Evolutionary conservation across 2,113 vertebrate species (phyloP).

Genomic region (Zosterops borbonicus): DNA sequence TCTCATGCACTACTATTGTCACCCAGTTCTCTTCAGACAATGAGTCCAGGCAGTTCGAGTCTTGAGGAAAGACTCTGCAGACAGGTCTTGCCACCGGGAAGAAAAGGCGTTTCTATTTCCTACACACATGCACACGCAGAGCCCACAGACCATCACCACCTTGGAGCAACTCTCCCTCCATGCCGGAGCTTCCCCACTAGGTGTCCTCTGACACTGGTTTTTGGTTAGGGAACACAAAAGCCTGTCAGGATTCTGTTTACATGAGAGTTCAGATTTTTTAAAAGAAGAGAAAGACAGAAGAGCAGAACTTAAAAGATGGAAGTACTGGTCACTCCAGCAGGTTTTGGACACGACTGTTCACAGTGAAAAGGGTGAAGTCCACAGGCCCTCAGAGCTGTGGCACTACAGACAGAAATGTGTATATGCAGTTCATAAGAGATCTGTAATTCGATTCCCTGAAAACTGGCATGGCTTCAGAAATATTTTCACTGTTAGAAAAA

Average conservation of each 20-base stretch:
- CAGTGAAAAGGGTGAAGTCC: not conserved
- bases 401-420: not conserved
- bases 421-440: not conserved
- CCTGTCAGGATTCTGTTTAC: not conserved
- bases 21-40: not conserved
- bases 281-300: not conserved
- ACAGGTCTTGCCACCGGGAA: not conserved
- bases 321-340: not conserved
- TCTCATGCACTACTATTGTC: not conserved
- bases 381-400: not conserved
- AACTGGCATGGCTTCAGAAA: not conserved
- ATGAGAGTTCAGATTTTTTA: rapidly evolving
- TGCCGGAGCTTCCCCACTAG: not conserved
- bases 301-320: not conserved
- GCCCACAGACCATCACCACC: not conserved
- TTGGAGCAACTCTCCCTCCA: not conserved
- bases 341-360: not conserved
- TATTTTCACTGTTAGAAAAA: not conserved
- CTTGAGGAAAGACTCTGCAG: not conserved
- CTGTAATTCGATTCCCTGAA: not conserved
- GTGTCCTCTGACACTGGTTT: not conserved
- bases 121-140: rapidly evolving
- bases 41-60: rapidly evolving
- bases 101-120: not conserved
- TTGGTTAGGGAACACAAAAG: not conserved